Evolutionary conservation across 2,888 invertebrate genomes (phyloP).

Genomic region (Carcina quercana): DNA sequence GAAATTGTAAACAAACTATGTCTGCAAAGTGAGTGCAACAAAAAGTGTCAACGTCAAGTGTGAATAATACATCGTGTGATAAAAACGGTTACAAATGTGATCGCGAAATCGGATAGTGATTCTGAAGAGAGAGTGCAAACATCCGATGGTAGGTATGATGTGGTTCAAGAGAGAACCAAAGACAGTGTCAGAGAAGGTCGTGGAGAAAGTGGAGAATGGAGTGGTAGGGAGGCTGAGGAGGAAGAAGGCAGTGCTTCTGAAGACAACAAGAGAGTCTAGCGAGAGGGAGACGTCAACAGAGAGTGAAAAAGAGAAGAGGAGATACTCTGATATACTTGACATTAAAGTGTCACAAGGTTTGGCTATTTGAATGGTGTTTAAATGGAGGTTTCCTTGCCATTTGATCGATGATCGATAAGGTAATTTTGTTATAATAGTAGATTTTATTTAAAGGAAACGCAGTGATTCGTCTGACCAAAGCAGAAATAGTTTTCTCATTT

Average conservation of each 20-base stretch:
- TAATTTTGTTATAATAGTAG: too few species aligned
- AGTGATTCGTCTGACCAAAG: too few species aligned
- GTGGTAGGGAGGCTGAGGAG: slow-evolving; percentile 51
- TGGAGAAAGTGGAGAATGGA: slow-evolving; percentile 41
- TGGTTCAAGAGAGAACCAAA: slow-evolving; percentile 67
- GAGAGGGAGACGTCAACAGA: slow-evolving; percentile 65
- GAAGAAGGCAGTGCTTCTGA: slow-evolving; percentile 53
- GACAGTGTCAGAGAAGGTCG: slow-evolving; percentile 40
- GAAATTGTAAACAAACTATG: slow-evolving; percentile 1
- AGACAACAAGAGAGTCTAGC: slow-evolving; percentile 60
- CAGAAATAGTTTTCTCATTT: too few species aligned
- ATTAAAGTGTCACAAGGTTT: slow-evolving; percentile 60
- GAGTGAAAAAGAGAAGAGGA: slow-evolving; percentile 60
- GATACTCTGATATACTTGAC: slow-evolving; percentile 64
- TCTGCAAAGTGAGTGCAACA: slow-evolving; percentile 4
- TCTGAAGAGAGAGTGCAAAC: slow-evolving; percentile 7
- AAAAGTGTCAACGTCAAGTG: neutral
- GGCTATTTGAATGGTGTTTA: slow-evolving; percentile 32
- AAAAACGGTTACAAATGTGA: slow-evolving; percentile 3
- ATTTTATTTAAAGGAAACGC: too few species aligned
- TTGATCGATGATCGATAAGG: too few species aligned
- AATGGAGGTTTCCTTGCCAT: too few species aligned
- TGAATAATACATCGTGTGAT: too few species aligned
- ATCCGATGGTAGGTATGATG: slow-evolving; percentile 56
- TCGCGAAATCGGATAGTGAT: slow-evolving; percentile 6